A percentile compares a stretch with the other conserved stretches of the same genome.
Conservation (phyloP, 2,113 vertebrate species). For the Thalassoma bifasciatum region DNA sequence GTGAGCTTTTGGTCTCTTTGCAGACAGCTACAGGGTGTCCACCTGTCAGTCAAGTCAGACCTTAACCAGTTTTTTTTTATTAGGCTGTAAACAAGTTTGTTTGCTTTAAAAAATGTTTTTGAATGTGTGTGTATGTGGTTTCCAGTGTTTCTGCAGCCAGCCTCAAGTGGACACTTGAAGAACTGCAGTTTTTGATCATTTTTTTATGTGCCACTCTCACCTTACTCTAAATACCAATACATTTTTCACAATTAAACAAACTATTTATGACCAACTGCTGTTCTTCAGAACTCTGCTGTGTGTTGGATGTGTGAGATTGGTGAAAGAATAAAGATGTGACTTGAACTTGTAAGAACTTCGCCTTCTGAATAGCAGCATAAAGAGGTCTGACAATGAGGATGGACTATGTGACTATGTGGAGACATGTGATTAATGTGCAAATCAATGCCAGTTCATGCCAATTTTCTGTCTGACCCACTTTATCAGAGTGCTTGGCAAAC, state of each 20-base stretch:
- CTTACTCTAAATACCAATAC: neutral
- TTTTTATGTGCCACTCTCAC: neutral
- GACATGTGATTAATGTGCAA: conserved; percentile 58
- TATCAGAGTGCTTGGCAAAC: conserved; percentile 9
- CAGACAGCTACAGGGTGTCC: no score
- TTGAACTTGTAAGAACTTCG: neutral
- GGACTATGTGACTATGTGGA: conserved; percentile 44
- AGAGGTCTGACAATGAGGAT: conserved; percentile 10
- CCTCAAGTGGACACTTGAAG: no score
- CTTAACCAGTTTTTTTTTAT: no score
- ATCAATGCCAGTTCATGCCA: conserved; percentile 28
- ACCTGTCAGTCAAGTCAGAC: no score
- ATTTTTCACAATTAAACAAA: neutral
- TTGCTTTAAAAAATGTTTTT: no score
- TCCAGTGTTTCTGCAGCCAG: no score
- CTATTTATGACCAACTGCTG: neutral
- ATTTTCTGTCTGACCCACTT: conserved; percentile 60
- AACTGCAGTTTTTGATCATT: neutral
- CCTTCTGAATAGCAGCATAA: conserved; percentile 1
- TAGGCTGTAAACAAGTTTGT: no score
- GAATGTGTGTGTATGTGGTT: no score
- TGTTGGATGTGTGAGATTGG: neutral
- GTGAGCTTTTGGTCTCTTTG: no score
- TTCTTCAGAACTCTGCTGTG: no score
- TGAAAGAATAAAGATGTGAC: neutral